Conservation (phyloP, 64 coral and sea anemone genomes). For the Stichodactyla mertensii region DNA sequence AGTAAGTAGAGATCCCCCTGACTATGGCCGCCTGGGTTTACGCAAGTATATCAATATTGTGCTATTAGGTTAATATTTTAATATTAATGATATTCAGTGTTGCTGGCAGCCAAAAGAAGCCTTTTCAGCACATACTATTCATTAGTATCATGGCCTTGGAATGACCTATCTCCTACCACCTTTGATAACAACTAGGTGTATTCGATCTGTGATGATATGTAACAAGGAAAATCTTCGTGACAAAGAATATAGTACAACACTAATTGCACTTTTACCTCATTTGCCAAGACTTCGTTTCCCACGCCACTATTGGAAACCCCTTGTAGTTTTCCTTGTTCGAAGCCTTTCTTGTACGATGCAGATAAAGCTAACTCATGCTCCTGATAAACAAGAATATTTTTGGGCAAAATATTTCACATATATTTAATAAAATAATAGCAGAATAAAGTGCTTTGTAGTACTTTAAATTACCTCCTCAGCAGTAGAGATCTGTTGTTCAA, state of each 20-base stretch:
- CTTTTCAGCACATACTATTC: too few species aligned
- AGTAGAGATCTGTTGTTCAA: conserved; percentile 30
- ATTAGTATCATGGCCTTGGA: too few species aligned
- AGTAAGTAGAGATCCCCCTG: too few species aligned
- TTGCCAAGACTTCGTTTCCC: not conserved
- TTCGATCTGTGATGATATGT: not conserved
- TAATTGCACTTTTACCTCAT: not conserved
- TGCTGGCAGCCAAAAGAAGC: too few species aligned
- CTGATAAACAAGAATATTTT: conserved; percentile 7
- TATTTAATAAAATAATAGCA: not conserved
- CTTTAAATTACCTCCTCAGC: conserved; percentile 28
- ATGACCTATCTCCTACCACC: too few species aligned
- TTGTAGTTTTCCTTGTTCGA: conserved; percentile 20
- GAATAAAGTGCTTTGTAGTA: not conserved
- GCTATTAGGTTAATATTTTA: too few species aligned
- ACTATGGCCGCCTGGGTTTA: too few species aligned
- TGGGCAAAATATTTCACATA: not conserved
- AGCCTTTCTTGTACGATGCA: conserved; percentile 35
- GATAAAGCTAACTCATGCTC: conserved; percentile 50
- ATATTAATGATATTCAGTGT: too few species aligned
- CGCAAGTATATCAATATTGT: too few species aligned
- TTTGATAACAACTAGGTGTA: too few species aligned
- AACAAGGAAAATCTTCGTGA: not conserved
- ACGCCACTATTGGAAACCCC: not conserved
- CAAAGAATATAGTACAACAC: not conserved